phyloP scores from a whole-genome alignment of 2,797 vertebrate species.

The Pogonophryne albipinna region DNA sequence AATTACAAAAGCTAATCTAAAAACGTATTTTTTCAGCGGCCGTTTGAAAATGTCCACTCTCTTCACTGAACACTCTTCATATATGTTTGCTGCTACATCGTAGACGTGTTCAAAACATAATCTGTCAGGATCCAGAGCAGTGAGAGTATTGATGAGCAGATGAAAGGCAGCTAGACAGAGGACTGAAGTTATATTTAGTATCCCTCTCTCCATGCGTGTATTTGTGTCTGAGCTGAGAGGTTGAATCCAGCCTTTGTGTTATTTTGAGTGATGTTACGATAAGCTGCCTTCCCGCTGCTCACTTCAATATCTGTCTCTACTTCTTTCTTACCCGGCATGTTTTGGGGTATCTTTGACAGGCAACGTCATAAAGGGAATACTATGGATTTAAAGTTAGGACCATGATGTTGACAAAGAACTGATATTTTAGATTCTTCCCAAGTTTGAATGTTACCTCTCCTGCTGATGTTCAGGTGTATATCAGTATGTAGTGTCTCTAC shows the following conservation, averaged over 20 bases:
- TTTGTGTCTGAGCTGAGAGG: conserved; percentile 67
- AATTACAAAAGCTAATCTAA: too few species aligned
- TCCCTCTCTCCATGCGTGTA: conserved; percentile 56
- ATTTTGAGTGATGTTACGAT: conserved; percentile 57
- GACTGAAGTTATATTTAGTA: conserved; percentile 69
- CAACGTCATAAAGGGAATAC: neutral
- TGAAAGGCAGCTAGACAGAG: conserved; percentile 46
- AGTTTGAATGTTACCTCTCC: too few species aligned
- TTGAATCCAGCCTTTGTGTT: conserved; percentile 61
- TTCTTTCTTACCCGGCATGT: conserved; percentile 9
- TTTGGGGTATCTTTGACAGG: conserved; percentile 36
- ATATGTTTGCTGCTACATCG: conserved; percentile 15
- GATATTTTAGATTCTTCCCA: too few species aligned
- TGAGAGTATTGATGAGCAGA: conserved; percentile 66
- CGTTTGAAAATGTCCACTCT: too few species aligned
- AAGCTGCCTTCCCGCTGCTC: conserved; percentile 47
- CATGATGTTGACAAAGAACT: too few species aligned
- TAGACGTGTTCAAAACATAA: conserved; percentile 38
- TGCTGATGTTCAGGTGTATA: too few species aligned
- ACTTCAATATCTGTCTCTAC: conserved; percentile 43
- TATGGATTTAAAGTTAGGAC: conserved; percentile 16
- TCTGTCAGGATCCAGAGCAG: conserved; percentile 52
- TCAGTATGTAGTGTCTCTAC: too few species aligned
- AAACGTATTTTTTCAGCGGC: too few species aligned
- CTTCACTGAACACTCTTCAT: neutral